phyloP scores from a whole-genome alignment of 2,113 vertebrate genomes.

The Leuciscus idus region DNA sequence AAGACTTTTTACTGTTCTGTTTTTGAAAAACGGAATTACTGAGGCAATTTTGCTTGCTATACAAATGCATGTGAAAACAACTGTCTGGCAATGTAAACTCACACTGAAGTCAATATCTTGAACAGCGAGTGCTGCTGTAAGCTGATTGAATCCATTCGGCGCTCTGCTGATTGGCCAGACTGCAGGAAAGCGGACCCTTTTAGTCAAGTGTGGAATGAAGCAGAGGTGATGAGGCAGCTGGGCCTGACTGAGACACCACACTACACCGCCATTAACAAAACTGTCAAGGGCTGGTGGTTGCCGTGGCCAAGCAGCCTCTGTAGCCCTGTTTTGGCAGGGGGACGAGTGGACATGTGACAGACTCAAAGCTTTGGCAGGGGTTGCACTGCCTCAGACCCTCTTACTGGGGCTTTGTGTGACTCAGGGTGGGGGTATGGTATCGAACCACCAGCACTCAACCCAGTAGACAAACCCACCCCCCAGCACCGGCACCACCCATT shows the following conservation, averaged over 20 bases:
- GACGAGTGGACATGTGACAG: constrained; percentile 58
- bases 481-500: constrained; percentile 29
- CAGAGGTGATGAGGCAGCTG: constrained; percentile 61
- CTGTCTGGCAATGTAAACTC: constrained; percentile 27
- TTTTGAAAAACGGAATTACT: constrained; percentile 15
- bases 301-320: constrained; percentile 56
- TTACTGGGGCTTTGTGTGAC: constrained; percentile 54
- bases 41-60: constrained; percentile 15
- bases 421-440: constrained; percentile 37
- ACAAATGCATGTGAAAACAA: constrained; percentile 33
- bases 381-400: constrained; percentile 43
- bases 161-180: constrained; percentile 54
- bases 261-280: constrained; percentile 57
- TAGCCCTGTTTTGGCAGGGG: constrained; percentile 53
- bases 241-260: constrained; percentile 51
- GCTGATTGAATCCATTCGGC: constrained; percentile 56
- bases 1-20: constrained; percentile 39
- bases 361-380: constrained; percentile 57
- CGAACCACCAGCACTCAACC: constrained; percentile 48
- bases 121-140: constrained; percentile 42
- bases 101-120: constrained; percentile 49
- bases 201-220: constrained; percentile 29
- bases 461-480: constrained; percentile 7
- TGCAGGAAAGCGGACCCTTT: constrained; percentile 46
- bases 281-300: constrained; percentile 56